Evolutionary conservation across 2,888 invertebrate genomes (phyloP).

Genomic region (Coelinius sp.): DNA sequence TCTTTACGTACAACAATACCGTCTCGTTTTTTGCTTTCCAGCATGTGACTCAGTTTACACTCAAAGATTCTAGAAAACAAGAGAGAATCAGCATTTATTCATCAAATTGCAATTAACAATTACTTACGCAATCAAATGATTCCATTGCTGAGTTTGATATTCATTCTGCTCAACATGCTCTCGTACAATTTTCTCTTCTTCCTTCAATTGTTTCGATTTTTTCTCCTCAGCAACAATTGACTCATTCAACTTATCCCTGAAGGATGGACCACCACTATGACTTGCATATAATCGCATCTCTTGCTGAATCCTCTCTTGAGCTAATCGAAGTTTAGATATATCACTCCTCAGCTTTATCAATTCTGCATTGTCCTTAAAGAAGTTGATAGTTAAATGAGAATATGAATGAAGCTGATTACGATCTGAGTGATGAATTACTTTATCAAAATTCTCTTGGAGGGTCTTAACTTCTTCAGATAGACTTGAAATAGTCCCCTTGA

Average conservation of each 20-base stretch:
- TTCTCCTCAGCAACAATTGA: slow-evolving; percentile 74
- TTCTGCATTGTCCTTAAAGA: slow-evolving; percentile 50
- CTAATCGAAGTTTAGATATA: slow-evolving; percentile 52
- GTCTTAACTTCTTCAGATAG: slow-evolving; percentile 53
- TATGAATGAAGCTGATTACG: neutral
- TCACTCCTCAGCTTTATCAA: slow-evolving; percentile 48
- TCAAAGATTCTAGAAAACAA: slow-evolving; percentile 72
- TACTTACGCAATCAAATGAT: slow-evolving; percentile 58
- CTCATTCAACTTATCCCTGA: slow-evolving; percentile 73
- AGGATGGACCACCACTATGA: slow-evolving; percentile 45
- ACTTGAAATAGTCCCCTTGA: slow-evolving; percentile 74
- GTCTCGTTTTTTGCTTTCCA: slow-evolving; percentile 72
- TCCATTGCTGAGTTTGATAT: slow-evolving; percentile 62
- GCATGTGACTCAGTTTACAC: slow-evolving; percentile 74
- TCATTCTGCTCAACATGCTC: slow-evolving; percentile 58
- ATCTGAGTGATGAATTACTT: slow-evolving; percentile 61
- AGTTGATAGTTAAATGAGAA: neutral
- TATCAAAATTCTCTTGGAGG: slow-evolving; percentile 72
- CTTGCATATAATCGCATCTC: slow-evolving; percentile 54
- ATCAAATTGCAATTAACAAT: neutral
- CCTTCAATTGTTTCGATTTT: slow-evolving; percentile 74
- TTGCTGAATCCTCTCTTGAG: slow-evolving; percentile 56
- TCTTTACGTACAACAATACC: slow-evolving; percentile 76
- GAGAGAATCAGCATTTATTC: slow-evolving; percentile 49
- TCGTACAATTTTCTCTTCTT: slow-evolving; percentile 75